Base-by-base conservation (phyloP, 2,888 invertebrate genomes). In the Yponomeuta sedellus region DNA sequence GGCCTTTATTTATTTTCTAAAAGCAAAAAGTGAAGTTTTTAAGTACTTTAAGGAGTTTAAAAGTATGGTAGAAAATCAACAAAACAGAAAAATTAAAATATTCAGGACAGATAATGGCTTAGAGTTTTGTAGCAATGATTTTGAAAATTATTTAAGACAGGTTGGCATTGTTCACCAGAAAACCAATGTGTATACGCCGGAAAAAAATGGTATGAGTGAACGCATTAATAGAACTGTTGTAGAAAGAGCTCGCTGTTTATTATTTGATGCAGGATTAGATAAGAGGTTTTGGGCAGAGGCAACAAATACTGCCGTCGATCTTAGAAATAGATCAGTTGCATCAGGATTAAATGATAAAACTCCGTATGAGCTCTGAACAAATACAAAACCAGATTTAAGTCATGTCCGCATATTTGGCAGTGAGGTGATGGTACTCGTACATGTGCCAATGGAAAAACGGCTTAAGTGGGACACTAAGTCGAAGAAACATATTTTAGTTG, bases 211-310 rank as follows among this genome's bases (percentile, higher is more conserved):
- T 4, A 0, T 74, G 10, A 65, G 69, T n/a, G 72, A 74, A 22
- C 44, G 75, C 25, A 63, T 22, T 5, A 73, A 74, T 56, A 25
- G 72, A 19, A 71, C 72, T 16, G 40, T 72, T 11, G 69, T 70
- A 6, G 72, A 72, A 52, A 69, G 28, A 56, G 73, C 70, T 10
- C 65, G 67, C 10, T 70, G 71, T 63, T 19, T 71, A 12, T 40
- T 71, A 34, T 72, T 68, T 67, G 71, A 73, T 65, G 70, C 70
- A 34, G 28, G 57, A 2, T 44, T 72, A 39, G 66, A 61, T 11
- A 72, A 72, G 61, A 67, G 61, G n/a, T 69, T 70, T 65, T 73
- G 71, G 70, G 71, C 73, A 40, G 71, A 72, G 20, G 71, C 71
- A 25, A 34, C 57, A 2, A 66, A 67, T 64, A 67, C 68, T 52